Evolutionary conservation across 2,113 vertebrate genomes (phyloP), one percentile per base, ranked within the genome.

Genomic region (Cyanoderma ruficeps): DNA sequence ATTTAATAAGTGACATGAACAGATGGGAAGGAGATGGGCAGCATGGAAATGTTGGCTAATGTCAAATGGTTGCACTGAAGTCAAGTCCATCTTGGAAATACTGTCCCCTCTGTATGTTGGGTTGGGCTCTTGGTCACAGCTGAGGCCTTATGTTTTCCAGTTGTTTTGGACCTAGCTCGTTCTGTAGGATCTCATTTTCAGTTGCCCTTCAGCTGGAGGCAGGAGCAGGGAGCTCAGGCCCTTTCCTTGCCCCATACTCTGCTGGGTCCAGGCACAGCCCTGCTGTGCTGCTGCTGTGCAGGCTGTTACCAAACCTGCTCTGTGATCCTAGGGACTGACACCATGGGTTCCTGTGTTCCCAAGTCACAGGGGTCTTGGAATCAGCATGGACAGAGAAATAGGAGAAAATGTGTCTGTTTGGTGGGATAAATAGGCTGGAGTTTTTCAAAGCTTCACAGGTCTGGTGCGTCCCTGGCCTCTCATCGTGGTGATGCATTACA

Each of bases 1-100:
- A 37, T 93, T 94, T 81, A 80, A 21, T 93, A 86, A 94, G 41
- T 93, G 91, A 87, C 90, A 67, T 22, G 77, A 90, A 75, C 93
- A 95, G 91, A 93, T 93, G 96, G 83, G 47, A 90, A 27, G 24
- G 65, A 75, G 52, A 71, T 0, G 1, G 50, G 14, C 81, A 56
- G 89, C 15, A 5, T 49, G 80, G 72, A 92, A 92, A 76, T 35
- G 53, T 25, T 90, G 76, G 80, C 65, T 92, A 9, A 10, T 60
- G 72, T 70, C 37, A 71, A 60, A 83, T 21, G 57, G 47, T 23
- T 72, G 24, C 72, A 16, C 60, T 91, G 72, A 83, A 89, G 21
- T 90, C 23, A 47, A 80, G 27, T 33, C 60, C 22, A 10, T 89
- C 60, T 68, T 91, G 56, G 77, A 87, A 96, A 87, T 55, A 33